Evolutionary conservation across 2,113 vertebrate species (phyloP), one percentile per base, ranked within the genome.

Genomic region (Mesoclemmys tuberculata): DNA sequence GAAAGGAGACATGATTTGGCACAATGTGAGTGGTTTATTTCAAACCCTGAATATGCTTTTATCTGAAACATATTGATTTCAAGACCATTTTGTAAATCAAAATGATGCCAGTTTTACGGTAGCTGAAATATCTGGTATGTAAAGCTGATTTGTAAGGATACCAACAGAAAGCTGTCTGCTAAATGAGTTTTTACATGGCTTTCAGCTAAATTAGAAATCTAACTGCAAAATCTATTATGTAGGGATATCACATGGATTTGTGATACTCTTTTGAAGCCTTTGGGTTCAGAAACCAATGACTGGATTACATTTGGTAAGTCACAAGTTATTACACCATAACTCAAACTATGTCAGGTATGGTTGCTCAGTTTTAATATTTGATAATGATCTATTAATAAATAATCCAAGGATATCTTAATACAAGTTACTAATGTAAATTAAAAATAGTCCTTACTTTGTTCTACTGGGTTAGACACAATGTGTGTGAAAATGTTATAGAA

Each of bases 301-400:
- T 81, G 16, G 2, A 29, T 92, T 93, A 27, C 24, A 38, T 55
- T 31, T 22, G 71, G 35, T 49, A 56, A 48, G 29, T 58, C 82
- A 75, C 7, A 89, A 31, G 56, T 92, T 87, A 82, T 82, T 48
- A 68, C 29, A 89, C 61, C 55, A 80, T 9, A 38, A 58, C 52
- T 88, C 74, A 86, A 84, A 80, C 74, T 18, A 79, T 68, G 48
- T 90, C 48, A 75, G 41, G 52, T 49, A 4, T 87, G 52, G 3
- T 29, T 88, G 58, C 29, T 95, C 84, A 78, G 74, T 88, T 94
- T 88, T 84, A 90, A 81, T 77, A 82, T 84, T 90, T 89, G 89
- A 84, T 80, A 87, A 58, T 58, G 3, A 1, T 41, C 61, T 88
- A 24, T 74, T 88, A 87, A 90, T 38, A 88, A 75, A 82, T n/a